Conservation (phyloP, 2,888 invertebrate genomes). For the Nomada ferruginata region DNA sequence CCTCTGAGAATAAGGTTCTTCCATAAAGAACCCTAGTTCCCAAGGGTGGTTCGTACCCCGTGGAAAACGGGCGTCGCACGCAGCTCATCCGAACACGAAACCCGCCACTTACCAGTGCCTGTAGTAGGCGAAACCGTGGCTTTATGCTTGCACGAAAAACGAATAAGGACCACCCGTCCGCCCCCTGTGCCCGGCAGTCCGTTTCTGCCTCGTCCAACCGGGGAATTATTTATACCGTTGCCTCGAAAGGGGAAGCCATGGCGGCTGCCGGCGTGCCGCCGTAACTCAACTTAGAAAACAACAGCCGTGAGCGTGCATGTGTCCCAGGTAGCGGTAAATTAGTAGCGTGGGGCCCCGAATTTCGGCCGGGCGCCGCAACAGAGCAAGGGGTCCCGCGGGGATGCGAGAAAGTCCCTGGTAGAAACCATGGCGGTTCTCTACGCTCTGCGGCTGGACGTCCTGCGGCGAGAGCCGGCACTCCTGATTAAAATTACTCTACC, state of each 20-base stretch:
- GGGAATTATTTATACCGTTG: conserved; percentile 64
- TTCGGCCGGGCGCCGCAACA: conserved; percentile 65
- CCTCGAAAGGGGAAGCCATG: conserved; percentile 39
- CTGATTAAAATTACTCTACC: conserved; percentile 82
- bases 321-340: conserved; percentile 82
- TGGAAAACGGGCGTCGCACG: background rate
- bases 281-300: conserved; percentile 80
- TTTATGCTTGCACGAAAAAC: conserved; percentile 38
- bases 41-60: background rate
- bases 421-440: conserved; percentile 39
- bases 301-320: conserved; percentile 71
- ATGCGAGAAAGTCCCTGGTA: conserved; percentile 26
- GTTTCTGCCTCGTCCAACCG: conserved; percentile 35
- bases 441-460: conserved; percentile 71
- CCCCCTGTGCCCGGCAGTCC: conserved; percentile 47
- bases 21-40: no score
- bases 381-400: conserved; percentile 47
- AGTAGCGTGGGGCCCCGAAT: conserved; percentile 77
- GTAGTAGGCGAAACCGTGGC: no score
- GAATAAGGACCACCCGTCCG: conserved; percentile 69
- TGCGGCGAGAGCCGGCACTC: conserved; percentile 79
- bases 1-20: no score
- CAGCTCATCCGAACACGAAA: background rate
- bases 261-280: conserved; percentile 70
- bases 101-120: background rate